These are phyloP conservation scores for Grammomys dolichurus DNA, from an alignment of 2,113 vertebrate species.

Conservation along the genomic window DNA sequence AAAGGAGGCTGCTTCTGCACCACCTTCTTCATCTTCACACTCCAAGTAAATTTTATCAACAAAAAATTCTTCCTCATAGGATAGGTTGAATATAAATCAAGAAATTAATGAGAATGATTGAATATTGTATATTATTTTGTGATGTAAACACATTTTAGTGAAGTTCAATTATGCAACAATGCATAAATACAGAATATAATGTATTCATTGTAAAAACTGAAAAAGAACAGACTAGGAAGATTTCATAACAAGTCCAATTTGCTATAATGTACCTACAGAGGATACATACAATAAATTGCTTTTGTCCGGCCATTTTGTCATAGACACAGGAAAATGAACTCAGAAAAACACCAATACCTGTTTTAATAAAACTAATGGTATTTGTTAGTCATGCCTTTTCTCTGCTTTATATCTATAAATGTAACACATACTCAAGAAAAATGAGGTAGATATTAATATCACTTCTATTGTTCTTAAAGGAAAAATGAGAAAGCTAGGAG, in stretches of 20 bases:
- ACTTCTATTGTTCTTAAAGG: not conserved
- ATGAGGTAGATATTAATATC: not conserved
- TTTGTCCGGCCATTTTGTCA: not conserved
- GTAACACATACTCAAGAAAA: not conserved
- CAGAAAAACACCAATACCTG: not conserved
- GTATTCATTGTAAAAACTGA: not conserved
- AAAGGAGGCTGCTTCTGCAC: not conserved
- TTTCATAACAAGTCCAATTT: too few relatives aligned
- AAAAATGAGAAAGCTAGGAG: not conserved
- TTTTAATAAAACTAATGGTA: not conserved
- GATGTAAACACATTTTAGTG: not conserved
- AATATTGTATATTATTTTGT: not conserved
- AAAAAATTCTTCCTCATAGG: not conserved
- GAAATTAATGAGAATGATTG: not conserved
- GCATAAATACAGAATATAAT: not conserved
- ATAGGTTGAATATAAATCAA: not conserved
- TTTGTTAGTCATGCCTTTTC: not conserved
- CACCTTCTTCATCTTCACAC: not conserved
- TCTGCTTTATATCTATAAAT: not conserved
- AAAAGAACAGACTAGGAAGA: not conserved
- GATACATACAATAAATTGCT: too few relatives aligned
- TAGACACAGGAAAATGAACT: not conserved
- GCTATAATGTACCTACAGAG: too few relatives aligned
- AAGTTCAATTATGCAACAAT: not conserved
- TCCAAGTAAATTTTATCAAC: not conserved